phyloP scores from a whole-genome alignment of 2,888 invertebrate genomes.

The Catonia carolina region DNA sequence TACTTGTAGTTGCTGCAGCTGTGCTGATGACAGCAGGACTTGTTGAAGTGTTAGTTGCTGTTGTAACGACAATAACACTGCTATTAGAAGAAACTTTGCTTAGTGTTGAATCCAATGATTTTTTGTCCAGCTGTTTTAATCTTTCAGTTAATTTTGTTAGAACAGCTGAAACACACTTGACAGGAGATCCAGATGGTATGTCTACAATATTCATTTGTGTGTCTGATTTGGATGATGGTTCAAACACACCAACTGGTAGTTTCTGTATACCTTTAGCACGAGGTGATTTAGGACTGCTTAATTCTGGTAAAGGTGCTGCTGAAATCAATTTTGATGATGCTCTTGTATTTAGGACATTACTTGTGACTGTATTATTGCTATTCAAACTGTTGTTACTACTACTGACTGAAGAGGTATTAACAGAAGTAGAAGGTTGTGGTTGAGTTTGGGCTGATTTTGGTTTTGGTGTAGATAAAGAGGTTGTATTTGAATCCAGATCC shows the following conservation, averaged over 20 bases:
- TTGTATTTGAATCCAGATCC: too few species aligned
- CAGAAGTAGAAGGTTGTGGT: neutral
- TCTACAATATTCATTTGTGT: slow-evolving; percentile 18
- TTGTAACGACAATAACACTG: too few species aligned
- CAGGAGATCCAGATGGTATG: slow-evolving; percentile 24
- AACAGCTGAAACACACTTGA: slow-evolving; percentile 28
- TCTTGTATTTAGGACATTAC: slow-evolving; percentile 19
- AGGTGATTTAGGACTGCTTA: slow-evolving; percentile 12
- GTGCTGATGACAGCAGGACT: too few species aligned
- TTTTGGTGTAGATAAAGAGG: too few species aligned
- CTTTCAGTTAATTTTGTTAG: slow-evolving; percentile 30
- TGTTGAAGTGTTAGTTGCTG: too few species aligned
- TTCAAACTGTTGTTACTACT: slow-evolving; percentile 5
- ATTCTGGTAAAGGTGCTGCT: slow-evolving; percentile 15
- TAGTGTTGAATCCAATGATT: neutral
- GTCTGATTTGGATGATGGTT: slow-evolving; percentile 47
- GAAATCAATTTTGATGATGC: slow-evolving; percentile 19
- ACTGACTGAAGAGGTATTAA: slow-evolving; percentile 1
- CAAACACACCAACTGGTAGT: slow-evolving; percentile 62
- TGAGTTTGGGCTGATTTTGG: too few species aligned
- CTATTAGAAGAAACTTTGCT: too few species aligned
- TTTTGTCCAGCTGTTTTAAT: slow-evolving; percentile 20
- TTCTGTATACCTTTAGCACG: slow-evolving; percentile 30
- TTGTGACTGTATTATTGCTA: neutral
- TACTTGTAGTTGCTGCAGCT: too few species aligned